These are phyloP conservation scores for Ormyrus labotus DNA, from an alignment of 2,888 invertebrate species.

Conservation along the genomic window DNA sequence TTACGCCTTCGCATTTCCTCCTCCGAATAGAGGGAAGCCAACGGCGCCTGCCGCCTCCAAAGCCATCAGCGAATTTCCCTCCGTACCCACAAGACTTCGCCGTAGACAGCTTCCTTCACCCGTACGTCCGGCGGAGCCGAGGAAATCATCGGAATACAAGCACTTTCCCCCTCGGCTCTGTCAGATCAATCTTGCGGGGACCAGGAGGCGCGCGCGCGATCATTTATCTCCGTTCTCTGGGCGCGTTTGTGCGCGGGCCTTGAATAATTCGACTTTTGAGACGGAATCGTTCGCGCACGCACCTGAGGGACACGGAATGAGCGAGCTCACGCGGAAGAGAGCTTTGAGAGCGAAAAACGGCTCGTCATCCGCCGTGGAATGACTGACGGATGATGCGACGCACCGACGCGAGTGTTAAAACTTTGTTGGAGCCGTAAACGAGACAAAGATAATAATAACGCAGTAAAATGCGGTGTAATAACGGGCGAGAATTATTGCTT, in stretches of 20 bases:
- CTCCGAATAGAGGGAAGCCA: too few relatives aligned
- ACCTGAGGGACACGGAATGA: not conserved
- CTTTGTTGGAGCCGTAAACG: not conserved
- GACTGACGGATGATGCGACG: not conserved
- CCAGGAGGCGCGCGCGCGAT: not conserved
- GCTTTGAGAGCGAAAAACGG: not conserved
- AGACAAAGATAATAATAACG: not conserved
- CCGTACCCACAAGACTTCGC: not conserved
- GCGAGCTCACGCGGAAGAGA: not conserved
- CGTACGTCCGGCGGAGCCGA: too few relatives aligned
- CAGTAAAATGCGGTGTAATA: too few relatives aligned
- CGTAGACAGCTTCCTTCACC: too few relatives aligned
- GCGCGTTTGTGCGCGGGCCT: not conserved
- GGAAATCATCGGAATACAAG: too few relatives aligned
- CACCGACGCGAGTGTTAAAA: not conserved
- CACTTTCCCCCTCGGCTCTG: not conserved
- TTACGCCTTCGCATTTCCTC: too few relatives aligned
- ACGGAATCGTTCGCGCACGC: too few relatives aligned
- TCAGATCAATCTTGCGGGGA: conserved; percentile 22
- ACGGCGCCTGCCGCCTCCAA: too few relatives aligned
- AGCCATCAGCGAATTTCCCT: not conserved
- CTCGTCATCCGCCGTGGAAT: not conserved
- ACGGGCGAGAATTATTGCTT: too few relatives aligned
- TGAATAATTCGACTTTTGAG: not conserved
- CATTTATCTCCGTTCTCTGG: conserved; percentile 14